phyloP scores from a whole-genome alignment of 35 echinoderm and acorn worm species.

The Diadema setosum region DNA sequence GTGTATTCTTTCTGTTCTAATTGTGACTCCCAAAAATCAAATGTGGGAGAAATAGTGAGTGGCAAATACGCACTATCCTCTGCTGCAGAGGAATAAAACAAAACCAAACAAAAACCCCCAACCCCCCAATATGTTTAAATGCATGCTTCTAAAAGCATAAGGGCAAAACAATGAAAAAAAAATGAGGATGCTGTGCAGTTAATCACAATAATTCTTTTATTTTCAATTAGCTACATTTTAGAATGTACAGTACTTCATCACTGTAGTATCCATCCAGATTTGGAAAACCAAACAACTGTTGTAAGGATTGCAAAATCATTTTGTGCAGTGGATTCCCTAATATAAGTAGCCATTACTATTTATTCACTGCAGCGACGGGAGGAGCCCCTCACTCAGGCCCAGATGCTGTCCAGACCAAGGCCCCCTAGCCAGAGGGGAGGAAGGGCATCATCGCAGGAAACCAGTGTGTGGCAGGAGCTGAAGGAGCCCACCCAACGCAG shows the following conservation, averaged over 20 bases:
- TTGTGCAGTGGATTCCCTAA: background rate
- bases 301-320: background rate
- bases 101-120: too few relatives aligned
- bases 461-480: background rate
- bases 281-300: background rate
- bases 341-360: background rate
- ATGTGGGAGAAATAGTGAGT: too few relatives aligned
- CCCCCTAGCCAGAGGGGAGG: background rate
- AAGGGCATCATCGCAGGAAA: background rate
- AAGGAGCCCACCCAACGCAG: background rate
- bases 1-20: too few relatives aligned
- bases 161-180: too few relatives aligned
- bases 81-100: too few relatives aligned
- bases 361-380: background rate
- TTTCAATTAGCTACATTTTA: background rate
- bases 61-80: too few relatives aligned
- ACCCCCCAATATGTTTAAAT: too few relatives aligned
- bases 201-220: background rate
- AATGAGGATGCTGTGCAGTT: background rate
- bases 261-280: background rate
- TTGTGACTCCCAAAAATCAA: too few relatives aligned
- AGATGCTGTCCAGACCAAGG: constrained; percentile 52
- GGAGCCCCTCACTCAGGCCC: background rate
- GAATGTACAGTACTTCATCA: background rate
- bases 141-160: too few relatives aligned